These are phyloP conservation scores for Ophion obscuratus DNA, from an alignment of 2,888 invertebrate species.

Conservation along the genomic window DNA sequence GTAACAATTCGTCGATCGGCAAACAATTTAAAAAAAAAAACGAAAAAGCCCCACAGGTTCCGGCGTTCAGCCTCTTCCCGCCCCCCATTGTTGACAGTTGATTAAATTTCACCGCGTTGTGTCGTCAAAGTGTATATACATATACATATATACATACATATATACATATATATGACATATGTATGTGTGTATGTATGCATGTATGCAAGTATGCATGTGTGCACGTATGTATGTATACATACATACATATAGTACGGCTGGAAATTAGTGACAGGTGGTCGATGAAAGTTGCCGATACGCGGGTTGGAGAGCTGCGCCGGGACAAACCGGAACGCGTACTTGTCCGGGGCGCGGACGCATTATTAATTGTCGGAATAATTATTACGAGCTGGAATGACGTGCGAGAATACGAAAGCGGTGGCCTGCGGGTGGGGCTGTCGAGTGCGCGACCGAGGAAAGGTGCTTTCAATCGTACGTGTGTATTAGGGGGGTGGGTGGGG, in stretches of 20 bases:
- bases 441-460: slow-evolving; percentile 28
- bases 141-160: no score
- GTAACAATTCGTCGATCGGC: not conserved
- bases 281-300: slow-evolving; percentile 30
- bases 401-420: slow-evolving; percentile 18
- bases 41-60: not conserved
- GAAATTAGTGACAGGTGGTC: slow-evolving; percentile 47
- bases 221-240: no score
- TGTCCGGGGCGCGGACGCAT: slow-evolving; percentile 58
- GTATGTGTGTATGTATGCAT: no score
- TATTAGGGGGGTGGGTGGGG: not conserved
- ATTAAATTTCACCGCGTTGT: slow-evolving; percentile 44
- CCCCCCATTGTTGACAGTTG: slow-evolving; percentile 41
- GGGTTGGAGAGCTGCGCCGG: slow-evolving; percentile 20
- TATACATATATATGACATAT: no score
- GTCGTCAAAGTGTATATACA: no score
- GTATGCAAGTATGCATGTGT: no score
- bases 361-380: slow-evolving; percentile 66
- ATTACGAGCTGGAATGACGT: slow-evolving; percentile 46
- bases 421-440: slow-evolving; percentile 1
- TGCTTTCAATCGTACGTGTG: slow-evolving; percentile 3
- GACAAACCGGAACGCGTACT: slow-evolving; percentile 26
- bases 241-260: not conserved
- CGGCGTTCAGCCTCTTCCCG: not conserved
- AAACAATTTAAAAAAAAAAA: not conserved